Conservation (phyloP, 2,888 invertebrate genomes). For the Steinernema scapterisci region DNA sequence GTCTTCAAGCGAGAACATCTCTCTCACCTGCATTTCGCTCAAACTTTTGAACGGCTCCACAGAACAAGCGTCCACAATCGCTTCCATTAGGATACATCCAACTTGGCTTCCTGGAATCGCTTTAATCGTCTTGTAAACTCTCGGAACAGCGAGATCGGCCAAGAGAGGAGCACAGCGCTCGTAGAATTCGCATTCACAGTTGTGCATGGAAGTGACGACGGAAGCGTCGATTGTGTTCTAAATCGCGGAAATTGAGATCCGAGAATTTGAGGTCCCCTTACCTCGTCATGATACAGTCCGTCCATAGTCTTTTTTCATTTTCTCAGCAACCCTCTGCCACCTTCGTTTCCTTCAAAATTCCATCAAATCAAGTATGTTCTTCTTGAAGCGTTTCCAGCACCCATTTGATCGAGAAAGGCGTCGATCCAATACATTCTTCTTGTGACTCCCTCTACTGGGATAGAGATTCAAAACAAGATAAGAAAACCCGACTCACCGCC, state of each 20-base stretch:
- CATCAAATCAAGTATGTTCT: neutral
- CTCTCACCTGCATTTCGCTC: neutral
- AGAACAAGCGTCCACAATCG: neutral
- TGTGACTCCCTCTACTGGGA: too few species aligned
- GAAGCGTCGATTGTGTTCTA: neutral
- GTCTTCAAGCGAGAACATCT: neutral
- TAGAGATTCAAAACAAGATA: too few species aligned
- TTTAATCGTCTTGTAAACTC: neutral
- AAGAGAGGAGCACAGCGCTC: neutral
- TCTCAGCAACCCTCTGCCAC: neutral
- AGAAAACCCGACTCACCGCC: too few species aligned
- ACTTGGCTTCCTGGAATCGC: neutral
- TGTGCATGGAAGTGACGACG: neutral
- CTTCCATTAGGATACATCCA: neutral
- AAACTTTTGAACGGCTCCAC: neutral
- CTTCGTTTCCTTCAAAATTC: neutral
- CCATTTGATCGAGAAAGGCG: neutral
- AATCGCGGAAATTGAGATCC: too few species aligned
- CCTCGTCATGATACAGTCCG: neutral
- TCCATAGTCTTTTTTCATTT: neutral
- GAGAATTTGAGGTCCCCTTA: too few species aligned
- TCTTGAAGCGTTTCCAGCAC: neutral
- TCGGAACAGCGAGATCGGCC: neutral
- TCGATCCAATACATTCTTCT: neutral
- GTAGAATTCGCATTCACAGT: neutral